A percentile compares a stretch with the other conserved stretches of the same genome.
These are phyloP conservation scores for Tanypteryx hageni DNA, from an alignment of 2,888 invertebrate genomes.

Conservation along the genomic window DNA sequence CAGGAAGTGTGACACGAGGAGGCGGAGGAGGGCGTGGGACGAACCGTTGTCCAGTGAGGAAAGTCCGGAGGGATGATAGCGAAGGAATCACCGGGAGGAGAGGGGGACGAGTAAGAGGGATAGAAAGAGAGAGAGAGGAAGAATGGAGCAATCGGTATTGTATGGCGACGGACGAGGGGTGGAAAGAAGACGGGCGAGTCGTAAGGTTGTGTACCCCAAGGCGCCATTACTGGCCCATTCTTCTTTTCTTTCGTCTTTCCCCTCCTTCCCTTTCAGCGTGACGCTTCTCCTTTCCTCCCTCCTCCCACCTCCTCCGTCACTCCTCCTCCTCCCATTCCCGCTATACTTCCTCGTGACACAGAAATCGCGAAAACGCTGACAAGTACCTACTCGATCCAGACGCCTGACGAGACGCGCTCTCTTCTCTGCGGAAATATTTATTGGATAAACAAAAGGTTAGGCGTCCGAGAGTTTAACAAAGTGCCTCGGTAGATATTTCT, in stretches of 20 bases:
- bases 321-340: not conserved
- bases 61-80: not conserved
- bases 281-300: not conserved
- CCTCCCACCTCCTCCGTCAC: not conserved
- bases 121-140: not conserved
- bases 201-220: constrained; percentile 40
- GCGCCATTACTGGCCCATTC: constrained; percentile 1
- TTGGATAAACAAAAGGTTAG: no score
- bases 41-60: constrained; percentile 30
- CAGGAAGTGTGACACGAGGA: constrained; percentile 42
- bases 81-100: no score
- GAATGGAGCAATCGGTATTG: no score
- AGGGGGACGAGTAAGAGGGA: not conserved
- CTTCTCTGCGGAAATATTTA: not conserved
- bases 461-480: no score
- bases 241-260: not conserved
- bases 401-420: not conserved
- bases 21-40: not conserved
- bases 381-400: not conserved
- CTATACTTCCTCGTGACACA: constrained; percentile 50
- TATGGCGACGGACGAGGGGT: not conserved
- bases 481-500: no score
- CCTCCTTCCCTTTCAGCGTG: not conserved
- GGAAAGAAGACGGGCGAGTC: no score
- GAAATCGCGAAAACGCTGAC: constrained; percentile 31